phyloP scores from a whole-genome alignment of 2,797 vertebrate genomes.

The Sparus aurata region DNA sequence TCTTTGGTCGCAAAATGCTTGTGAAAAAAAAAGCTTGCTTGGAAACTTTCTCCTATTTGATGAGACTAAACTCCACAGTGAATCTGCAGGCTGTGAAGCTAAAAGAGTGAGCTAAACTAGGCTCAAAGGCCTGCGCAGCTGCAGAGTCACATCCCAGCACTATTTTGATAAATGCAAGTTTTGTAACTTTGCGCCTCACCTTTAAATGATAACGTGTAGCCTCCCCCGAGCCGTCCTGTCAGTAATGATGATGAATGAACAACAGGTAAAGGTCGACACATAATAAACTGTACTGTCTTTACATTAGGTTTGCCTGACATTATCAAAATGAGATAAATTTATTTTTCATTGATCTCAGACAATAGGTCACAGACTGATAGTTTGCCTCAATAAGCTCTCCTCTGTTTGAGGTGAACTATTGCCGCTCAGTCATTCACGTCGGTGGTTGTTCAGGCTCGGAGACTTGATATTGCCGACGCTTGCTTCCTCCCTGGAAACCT shows the following conservation, averaged over 20 bases:
- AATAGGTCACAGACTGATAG: constrained; percentile 53
- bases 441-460: constrained; percentile 29
- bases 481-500: constrained; percentile 31
- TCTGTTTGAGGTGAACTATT: constrained; percentile 33
- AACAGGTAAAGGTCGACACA: constrained; percentile 73
- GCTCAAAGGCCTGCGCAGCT: neutral
- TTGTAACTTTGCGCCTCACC: constrained; percentile 14
- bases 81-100: neutral
- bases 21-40: no score
- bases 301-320: constrained; percentile 68
- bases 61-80: neutral
- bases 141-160: neutral
- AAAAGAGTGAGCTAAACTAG: neutral
- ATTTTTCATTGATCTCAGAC: constrained; percentile 74
- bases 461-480: constrained; percentile 44
- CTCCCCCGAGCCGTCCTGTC: constrained; percentile 3
- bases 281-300: constrained; percentile 77
- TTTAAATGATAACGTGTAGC: constrained; percentile 3
- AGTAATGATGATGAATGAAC: constrained; percentile 72
- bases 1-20: neutral
- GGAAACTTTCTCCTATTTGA: neutral
- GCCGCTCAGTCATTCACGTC: constrained; percentile 33
- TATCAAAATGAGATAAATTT: constrained; percentile 70
- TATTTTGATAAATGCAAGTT: constrained; percentile 12
- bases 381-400: constrained; percentile 26